These are phyloP conservation scores for Drosophila phalerata DNA, from an alignment of 2,888 invertebrate species.

Conservation along the genomic window DNA sequence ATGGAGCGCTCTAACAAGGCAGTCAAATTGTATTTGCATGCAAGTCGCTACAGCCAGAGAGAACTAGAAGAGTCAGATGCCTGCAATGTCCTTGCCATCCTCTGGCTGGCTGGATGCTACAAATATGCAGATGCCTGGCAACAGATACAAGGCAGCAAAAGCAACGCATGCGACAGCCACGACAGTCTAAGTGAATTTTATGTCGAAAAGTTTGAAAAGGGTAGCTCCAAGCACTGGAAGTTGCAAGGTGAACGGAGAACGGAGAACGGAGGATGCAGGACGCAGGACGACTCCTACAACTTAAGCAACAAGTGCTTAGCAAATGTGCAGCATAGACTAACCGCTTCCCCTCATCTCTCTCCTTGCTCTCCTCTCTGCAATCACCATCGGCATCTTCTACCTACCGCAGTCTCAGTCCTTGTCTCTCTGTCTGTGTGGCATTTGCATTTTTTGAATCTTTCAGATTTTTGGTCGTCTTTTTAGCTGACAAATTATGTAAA, in stretches of 20 bases:
- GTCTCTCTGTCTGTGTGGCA: constrained; percentile 36
- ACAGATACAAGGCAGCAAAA: constrained; percentile 57
- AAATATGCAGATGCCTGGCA: constrained; percentile 75
- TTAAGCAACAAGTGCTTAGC: constrained; percentile 71
- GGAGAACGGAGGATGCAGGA: background rate
- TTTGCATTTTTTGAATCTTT: constrained; percentile 69
- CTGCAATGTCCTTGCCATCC: constrained; percentile 66
- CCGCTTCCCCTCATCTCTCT: background rate
- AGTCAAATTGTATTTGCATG: constrained; percentile 79
- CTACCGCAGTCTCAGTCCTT: constrained; percentile 3
- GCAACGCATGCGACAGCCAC: constrained; percentile 77
- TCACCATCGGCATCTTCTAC: constrained; percentile 3
- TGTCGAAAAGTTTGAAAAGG: constrained; percentile 78
- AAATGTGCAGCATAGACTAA: constrained; percentile 62
- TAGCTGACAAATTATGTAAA: constrained; percentile 71
- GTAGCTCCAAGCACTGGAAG: constrained; percentile 36
- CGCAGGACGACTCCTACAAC: constrained; percentile 23
- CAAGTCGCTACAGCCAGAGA: constrained; percentile 55
- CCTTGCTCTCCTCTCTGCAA: background rate
- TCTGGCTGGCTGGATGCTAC: constrained; percentile 49
- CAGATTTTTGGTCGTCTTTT: constrained; percentile 32
- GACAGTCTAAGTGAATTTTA: constrained; percentile 79
- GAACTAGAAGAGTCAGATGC: constrained; percentile 46
- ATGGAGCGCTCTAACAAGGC: constrained; percentile 69
- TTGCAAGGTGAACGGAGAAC: background rate